Evolutionary conservation across 2,113 vertebrate species (phyloP).

Genomic region (Callorhinus ursinus): DNA sequence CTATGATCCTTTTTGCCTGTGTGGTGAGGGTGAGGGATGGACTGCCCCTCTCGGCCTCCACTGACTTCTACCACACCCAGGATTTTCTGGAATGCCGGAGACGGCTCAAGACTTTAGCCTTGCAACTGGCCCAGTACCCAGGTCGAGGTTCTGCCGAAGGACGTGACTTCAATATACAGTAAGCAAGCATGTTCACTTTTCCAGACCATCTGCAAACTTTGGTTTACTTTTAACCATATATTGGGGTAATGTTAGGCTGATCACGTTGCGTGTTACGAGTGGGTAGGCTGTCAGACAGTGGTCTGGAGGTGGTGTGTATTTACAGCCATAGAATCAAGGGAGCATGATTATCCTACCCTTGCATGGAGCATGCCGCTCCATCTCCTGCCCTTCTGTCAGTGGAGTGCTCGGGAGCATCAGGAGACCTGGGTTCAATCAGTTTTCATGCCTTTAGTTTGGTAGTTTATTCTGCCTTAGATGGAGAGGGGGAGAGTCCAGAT

Average conservation of each 20-base stretch:
- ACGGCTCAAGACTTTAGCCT: slow-evolving; percentile 90
- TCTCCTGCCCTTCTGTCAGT: background rate
- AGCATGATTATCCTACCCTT: rapidly evolving
- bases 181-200: slow-evolving; percentile 73
- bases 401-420: rapidly evolving
- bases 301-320: background rate
- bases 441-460: background rate
- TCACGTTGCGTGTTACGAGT: background rate
- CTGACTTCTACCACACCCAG: slow-evolving; percentile 93
- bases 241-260: background rate
- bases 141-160: slow-evolving; percentile 90
- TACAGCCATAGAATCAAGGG: rapidly evolving
- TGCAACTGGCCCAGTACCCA: slow-evolving; percentile 85
- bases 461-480: background rate
- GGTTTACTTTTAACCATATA: background rate
- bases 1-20: slow-evolving; percentile 97
- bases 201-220: background rate
- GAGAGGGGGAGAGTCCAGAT: background rate
- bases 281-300: background rate
- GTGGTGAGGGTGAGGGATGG: slow-evolving; percentile 96
- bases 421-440: background rate
- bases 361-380: background rate
- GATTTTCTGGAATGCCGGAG: slow-evolving; percentile 94
- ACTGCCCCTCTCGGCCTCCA: slow-evolving; percentile 97
- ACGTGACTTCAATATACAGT: slow-evolving; percentile 92